A percentile compares a stretch with the other conserved stretches of the same genome.
Evolutionary conservation across 92 coral and sea anemone species (phyloP).

Genomic region (Epizoanthus stellaris): DNA sequence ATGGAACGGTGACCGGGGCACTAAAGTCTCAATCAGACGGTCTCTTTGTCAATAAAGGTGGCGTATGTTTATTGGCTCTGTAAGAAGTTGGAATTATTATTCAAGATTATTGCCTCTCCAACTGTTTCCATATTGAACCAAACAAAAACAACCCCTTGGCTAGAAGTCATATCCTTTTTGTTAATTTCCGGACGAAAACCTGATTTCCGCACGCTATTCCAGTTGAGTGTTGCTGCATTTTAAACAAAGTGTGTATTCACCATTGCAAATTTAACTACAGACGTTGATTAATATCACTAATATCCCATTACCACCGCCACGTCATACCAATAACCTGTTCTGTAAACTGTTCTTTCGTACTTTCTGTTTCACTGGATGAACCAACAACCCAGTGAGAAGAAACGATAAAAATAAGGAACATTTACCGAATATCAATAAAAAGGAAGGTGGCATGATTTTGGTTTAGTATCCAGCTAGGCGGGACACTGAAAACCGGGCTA

Average conservation of each 20-base stretch:
- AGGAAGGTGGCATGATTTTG: too few relatives aligned
- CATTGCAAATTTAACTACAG: neutral
- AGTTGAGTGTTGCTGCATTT: neutral
- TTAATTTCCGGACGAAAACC: constrained; percentile 22
- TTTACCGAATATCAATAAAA: too few relatives aligned
- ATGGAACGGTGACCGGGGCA: neutral
- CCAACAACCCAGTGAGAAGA: too few relatives aligned
- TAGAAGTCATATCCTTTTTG: neutral
- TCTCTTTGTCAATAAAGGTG: neutral
- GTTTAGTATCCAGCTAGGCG: too few relatives aligned
- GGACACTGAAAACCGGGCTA: too few relatives aligned
- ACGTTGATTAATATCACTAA: neutral
- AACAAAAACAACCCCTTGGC: constrained; percentile 13
- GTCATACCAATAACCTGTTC: too few relatives aligned
- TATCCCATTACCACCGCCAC: neutral
- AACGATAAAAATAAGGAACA: too few relatives aligned
- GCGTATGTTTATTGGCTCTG: neutral
- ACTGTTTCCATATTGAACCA: neutral
- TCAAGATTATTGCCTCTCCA: neutral
- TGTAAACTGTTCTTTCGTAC: too few relatives aligned
- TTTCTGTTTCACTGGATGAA: too few relatives aligned
- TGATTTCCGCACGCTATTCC: neutral
- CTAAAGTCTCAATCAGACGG: neutral
- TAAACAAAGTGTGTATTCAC: neutral
- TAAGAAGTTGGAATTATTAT: neutral